Conservation (phyloP, 1,140 invertebrate genomes). For the Ceratina japonica region DNA sequence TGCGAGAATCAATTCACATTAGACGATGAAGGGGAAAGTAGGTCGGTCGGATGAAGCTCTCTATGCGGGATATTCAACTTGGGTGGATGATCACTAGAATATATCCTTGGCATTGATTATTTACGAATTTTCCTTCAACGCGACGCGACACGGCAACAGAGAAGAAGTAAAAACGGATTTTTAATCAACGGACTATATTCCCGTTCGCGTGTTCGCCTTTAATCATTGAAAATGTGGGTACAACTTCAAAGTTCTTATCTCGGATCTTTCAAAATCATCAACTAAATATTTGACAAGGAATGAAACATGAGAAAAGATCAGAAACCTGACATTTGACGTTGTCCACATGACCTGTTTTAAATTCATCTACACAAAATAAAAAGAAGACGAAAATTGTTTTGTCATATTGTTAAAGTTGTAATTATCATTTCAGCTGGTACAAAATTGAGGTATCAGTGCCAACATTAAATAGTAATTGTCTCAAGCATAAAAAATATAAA, state of each 20-base stretch:
- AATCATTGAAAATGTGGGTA: not conserved
- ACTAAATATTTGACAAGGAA: not conserved
- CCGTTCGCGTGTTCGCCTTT: not conserved
- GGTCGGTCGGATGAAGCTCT: conserved; percentile 26
- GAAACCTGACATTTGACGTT: too few relatives aligned
- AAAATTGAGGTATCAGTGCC: too few relatives aligned
- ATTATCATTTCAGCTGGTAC: too few relatives aligned
- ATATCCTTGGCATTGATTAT: conserved; percentile 24
- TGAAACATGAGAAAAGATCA: too few relatives aligned
- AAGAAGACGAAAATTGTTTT: too few relatives aligned
- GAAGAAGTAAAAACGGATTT: conserved; percentile 18
- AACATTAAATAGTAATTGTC: too few relatives aligned
- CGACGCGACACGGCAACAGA: too few relatives aligned
- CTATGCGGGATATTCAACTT: conserved; percentile 18
- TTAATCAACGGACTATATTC: conserved; percentile 1
- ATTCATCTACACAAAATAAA: too few relatives aligned
- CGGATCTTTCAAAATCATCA: not conserved
- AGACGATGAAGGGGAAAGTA: conserved; percentile 16
- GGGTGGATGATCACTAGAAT: conserved; percentile 1
- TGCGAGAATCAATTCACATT: conserved; percentile 39
- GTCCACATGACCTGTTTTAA: too few relatives aligned
- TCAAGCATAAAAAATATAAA: too few relatives aligned
- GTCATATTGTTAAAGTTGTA: too few relatives aligned
- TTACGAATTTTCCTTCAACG: conserved; percentile 20
- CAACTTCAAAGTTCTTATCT: too few relatives aligned